phyloP scores from a whole-genome alignment of 2,113 vertebrate species.

The Oncorhynchus masou region DNA sequence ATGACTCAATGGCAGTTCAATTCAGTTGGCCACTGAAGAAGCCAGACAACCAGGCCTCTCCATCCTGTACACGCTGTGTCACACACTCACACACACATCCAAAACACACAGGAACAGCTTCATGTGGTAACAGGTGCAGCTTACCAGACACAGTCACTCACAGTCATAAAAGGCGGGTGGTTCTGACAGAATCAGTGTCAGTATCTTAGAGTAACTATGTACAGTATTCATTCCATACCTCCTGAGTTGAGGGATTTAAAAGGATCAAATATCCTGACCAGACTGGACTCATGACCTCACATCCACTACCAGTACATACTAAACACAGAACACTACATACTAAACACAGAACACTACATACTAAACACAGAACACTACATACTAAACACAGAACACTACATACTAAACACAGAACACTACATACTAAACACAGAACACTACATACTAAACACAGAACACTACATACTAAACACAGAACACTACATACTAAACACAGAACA shows the following conservation, averaged over 20 bases:
- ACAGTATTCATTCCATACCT: background rate
- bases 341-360: no score
- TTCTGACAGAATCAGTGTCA: background rate
- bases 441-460: no score
- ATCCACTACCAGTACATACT: background rate
- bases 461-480: no score
- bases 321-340: background rate
- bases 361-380: no score
- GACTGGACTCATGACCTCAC: background rate
- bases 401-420: no score
- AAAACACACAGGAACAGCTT: background rate
- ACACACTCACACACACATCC: background rate
- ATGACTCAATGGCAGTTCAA: background rate
- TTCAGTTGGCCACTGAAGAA: background rate
- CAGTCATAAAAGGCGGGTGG: background rate
- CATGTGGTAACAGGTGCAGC: background rate
- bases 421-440: no score
- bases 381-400: no score
- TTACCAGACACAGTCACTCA: background rate
- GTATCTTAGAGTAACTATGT: background rate
- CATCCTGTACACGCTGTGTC: background rate
- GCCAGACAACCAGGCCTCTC: background rate
- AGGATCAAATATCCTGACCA: background rate
- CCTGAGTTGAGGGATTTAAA: background rate
- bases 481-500: no score